Evolutionary conservation across 2,888 invertebrate genomes (phyloP), one percentile per base, ranked within the genome.

Genomic region (Cerceris ruficornis): DNA sequence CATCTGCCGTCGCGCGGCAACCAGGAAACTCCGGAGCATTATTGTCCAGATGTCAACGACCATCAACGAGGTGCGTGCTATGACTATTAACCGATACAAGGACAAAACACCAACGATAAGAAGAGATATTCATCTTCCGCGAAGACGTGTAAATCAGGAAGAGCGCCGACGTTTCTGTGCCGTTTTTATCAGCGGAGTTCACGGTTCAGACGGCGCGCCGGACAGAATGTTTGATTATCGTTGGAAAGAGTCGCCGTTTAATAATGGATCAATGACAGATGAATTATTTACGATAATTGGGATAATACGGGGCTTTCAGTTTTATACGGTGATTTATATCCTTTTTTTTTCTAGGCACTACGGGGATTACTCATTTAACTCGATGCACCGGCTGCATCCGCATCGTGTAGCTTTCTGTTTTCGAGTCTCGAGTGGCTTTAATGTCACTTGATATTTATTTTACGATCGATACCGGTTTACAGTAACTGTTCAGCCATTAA

Each of bases 21-120:
- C 75, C 83, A 83, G 80, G 75, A 83, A 83, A 77, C 81, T 66
- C 42, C 59, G 66, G 70, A 71, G 72, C 81, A 64, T 81, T 71
- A 76, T 84, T 72, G 81, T 74, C 71, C 75, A 68, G 73, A 82
- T 75, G 76, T 58, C 70, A 74, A 49, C 68, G 60, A 66, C 50
- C 68, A 71, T 80, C 67, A 72, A 67, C 71, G 39, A 59, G 74
- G 15, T 69, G 67, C 79, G 64, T 64, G 69, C 52, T 60, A 74
- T 60, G 70, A 70, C 67, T 78, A 65, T 80, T 74, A 70, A 78
- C 74, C 58, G 42, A 54, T 7, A 13, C 42, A 67, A 49, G 54
- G 28, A 59, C 54, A 49, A 58, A 71, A 67, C 69, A 55, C 61
- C 67, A 39, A 55, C 52, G 52, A 66, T 41, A 8, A 14, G 41